A percentile compares a stretch with the other conserved stretches of the same genome.
These are phyloP conservation scores for Epinotia ramella DNA, from an alignment of 2,888 invertebrate genomes.

Conservation along the genomic window DNA sequence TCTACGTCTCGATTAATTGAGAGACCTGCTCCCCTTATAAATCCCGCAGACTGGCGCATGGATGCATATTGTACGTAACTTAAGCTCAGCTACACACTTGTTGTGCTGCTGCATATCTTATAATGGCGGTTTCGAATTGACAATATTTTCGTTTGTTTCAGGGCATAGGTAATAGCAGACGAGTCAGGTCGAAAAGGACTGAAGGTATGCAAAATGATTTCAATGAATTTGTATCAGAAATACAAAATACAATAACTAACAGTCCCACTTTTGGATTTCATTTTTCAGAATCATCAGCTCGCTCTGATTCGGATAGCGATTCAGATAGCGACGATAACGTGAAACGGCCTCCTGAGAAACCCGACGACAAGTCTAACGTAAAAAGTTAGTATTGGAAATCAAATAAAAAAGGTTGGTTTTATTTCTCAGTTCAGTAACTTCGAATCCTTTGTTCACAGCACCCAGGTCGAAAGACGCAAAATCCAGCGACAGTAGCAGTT, in stretches of 20 bases:
- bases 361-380: conserved; percentile 68
- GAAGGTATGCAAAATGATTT: conserved; percentile 63
- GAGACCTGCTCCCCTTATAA: too few species aligned
- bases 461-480: conserved; percentile 73
- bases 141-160: conserved; percentile 63
- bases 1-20: too few species aligned
- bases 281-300: conserved; percentile 73
- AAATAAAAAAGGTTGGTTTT: not conserved
- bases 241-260: not conserved
- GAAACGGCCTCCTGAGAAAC: conserved; percentile 74
- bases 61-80: too few species aligned
- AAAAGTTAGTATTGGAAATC: conserved; percentile 64
- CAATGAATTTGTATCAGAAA: not conserved
- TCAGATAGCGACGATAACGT: conserved; percentile 82
- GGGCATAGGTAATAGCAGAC: conserved; percentile 77
- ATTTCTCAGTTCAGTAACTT: conserved; percentile 11
- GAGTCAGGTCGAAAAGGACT: conserved; percentile 72
- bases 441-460: conserved; percentile 57
- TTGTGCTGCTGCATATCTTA: too few species aligned
- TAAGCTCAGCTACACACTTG: too few species aligned
- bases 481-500: conserved; percentile 76
- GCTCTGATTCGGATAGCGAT: conserved; percentile 80
- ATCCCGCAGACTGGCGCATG: too few species aligned
- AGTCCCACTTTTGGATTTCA: not conserved
- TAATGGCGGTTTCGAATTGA: too few species aligned